Conservation (phyloP, 2,888 invertebrate genomes). For the Ischnus inquisitorius region DNA sequence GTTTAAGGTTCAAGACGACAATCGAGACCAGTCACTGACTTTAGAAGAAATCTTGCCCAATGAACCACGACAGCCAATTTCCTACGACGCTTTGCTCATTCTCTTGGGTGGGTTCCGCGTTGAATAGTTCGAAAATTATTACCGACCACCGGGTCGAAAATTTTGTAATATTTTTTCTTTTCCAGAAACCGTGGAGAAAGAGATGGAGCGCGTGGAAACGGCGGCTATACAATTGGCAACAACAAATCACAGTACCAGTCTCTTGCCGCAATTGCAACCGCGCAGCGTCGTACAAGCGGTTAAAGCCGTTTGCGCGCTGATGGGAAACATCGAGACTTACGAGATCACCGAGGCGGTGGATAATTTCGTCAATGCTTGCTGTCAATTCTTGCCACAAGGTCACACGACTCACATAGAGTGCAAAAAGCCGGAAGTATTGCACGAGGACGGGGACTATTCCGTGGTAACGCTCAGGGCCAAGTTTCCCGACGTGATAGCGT, state of each 20-base stretch:
- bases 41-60: slow-evolving; percentile 93
- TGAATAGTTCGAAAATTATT: background rate
- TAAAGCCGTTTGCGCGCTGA: slow-evolving; percentile 95
- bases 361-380: slow-evolving; percentile 88
- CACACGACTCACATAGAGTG: slow-evolving; percentile 83
- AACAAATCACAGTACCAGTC: slow-evolving; percentile 81
- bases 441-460: slow-evolving; percentile 90
- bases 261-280: slow-evolving; percentile 87
- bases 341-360: slow-evolving; percentile 93
- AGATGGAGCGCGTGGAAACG: slow-evolving; percentile 91
- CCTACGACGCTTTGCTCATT: slow-evolving; percentile 94
- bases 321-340: slow-evolving; percentile 95
- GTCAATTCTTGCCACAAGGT: slow-evolving; percentile 85
- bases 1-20: slow-evolving; percentile 91
- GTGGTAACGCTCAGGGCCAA: slow-evolving; percentile 88
- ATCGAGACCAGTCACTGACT: slow-evolving; percentile 90
- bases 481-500: slow-evolving; percentile 88
- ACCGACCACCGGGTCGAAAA: background rate
- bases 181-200: slow-evolving; percentile 93
- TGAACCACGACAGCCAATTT: slow-evolving; percentile 91
- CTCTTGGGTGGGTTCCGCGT: slow-evolving; percentile 89
- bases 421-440: slow-evolving; percentile 88
- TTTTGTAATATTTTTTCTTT: slow-evolving; percentile 35
- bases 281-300: slow-evolving; percentile 95
- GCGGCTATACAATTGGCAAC: slow-evolving; percentile 86